Evolutionary conservation across 1,140 invertebrate genomes (phyloP), one percentile per base, ranked within the genome.

Genomic region (Whitmania pigra): DNA sequence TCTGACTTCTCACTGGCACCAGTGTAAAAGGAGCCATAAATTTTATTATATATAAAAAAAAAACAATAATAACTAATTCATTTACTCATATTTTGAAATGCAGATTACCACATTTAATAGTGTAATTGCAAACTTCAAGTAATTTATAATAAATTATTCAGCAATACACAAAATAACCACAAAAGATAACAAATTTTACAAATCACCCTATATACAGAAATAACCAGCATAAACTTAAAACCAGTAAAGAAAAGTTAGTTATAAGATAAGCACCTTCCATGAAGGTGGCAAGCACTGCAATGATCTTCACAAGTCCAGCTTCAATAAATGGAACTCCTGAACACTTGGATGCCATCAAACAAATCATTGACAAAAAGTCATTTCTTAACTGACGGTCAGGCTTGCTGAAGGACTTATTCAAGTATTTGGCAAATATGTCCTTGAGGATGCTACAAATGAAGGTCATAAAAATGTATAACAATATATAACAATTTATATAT

Each of bases 381-480:
- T 83, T 83, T 20, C 82, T 73, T 53, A 83, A 76, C 73, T 83
- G 82, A 36, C 80, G 69, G 69, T 82, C 80, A 75, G 80, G 82
- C 66, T 81, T 78, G 67, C 80, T 82, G 74, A 80, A 81, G 11
- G 81, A 79, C 66, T 81, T 78, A 2, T 79, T 80, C 71, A 83
- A 73, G 71, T 81, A 78, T 67, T 77, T 78, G 22, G 83, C 75
- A 75, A 82, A 83, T 17, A 80, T 80, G 76, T 83, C 81, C 55
- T 78, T 73, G 27, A 83, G 72, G 71, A 81, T 78, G 71, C 81
- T 82, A 75, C 18, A 77, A 77, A 25, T 25, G 60, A 63, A 63
- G 15, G 43, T 17, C 9, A 49, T 49, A 15, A 49, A 15, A 49
- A 49, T 49, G 43, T 49, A 49, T n/a, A n/a, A n/a, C n/a, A 43